Evolutionary conservation across 2,797 vertebrate genomes (phyloP).

Genomic region (Paramormyrops hopkinsi): DNA sequence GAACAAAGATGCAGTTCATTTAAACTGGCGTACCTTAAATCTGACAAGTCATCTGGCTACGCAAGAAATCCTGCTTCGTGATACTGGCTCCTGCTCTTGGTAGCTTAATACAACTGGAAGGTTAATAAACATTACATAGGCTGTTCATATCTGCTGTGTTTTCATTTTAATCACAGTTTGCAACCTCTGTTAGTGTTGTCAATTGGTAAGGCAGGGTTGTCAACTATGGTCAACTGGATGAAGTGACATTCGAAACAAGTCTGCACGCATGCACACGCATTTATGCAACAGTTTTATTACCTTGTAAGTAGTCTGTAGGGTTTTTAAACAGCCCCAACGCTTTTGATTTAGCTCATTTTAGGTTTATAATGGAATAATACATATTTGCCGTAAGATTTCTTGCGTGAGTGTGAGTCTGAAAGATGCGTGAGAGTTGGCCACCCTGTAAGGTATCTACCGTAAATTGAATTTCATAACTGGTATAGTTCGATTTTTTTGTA

Average conservation of each 20-base stretch:
- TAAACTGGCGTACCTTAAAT: neutral
- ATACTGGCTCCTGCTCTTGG: neutral
- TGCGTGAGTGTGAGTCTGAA: neutral
- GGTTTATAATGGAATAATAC: neutral
- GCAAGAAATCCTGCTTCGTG: neutral
- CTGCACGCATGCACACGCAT: neutral
- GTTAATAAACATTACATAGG: neutral
- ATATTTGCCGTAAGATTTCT: neutral
- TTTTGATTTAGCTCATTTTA: neutral
- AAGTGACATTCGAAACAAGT: neutral
- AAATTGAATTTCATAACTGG: neutral
- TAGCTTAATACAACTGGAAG: neutral
- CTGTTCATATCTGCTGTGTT: neutral
- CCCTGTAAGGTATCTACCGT: neutral
- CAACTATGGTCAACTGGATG: neutral
- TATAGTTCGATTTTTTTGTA: neutral
- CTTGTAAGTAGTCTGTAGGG: neutral
- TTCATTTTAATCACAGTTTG: neutral
- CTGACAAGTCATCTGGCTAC: neutral
- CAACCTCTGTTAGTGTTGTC: neutral
- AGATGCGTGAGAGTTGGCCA: neutral
- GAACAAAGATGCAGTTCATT: neutral
- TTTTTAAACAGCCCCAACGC: neutral
- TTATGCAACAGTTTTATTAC: neutral
- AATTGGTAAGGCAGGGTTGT: neutral